These are phyloP conservation scores for Brachionus calyciflorus DNA, from an alignment of 1,140 invertebrate species.

Conservation along the genomic window DNA sequence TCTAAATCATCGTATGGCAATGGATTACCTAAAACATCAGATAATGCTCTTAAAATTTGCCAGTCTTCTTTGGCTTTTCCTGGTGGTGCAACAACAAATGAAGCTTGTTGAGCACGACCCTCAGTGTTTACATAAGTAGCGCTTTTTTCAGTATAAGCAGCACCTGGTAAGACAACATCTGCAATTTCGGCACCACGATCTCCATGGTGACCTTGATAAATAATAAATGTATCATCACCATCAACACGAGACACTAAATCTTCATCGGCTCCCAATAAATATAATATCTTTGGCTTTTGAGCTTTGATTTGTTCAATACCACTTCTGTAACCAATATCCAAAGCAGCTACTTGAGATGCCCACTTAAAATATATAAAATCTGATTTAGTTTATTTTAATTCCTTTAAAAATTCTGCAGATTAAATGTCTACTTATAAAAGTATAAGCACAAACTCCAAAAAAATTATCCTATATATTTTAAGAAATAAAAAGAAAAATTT, in stretches of 20 bases:
- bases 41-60: conserved; percentile 90
- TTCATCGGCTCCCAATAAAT: conserved; percentile 87
- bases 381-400: neutral
- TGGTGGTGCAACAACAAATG: conserved; percentile 83
- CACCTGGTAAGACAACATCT: conserved; percentile 85
- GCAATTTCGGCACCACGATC: conserved; percentile 87
- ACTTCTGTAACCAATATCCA: conserved; percentile 66
- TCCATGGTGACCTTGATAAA: conserved; percentile 89
- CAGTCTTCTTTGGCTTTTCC: conserved; percentile 92
- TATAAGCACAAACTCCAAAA: no score
- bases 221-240: conserved; percentile 74
- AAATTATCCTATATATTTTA: no score
- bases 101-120: conserved; percentile 89
- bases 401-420: no score
- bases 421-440: no score
- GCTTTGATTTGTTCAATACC: conserved; percentile 71
- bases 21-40: conserved; percentile 71
- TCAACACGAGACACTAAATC: conserved; percentile 72
- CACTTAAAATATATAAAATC: conserved; percentile 51
- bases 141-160: conserved; percentile 97
- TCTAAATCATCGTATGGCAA: conserved; percentile 85
- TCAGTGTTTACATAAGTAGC: conserved; percentile 95
- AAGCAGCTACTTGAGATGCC: conserved; percentile 81
- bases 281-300: conserved; percentile 75
- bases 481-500: no score